Evolutionary conservation across 1,140 invertebrate species (phyloP).

Genomic region (Xylocopa sonorina): DNA sequence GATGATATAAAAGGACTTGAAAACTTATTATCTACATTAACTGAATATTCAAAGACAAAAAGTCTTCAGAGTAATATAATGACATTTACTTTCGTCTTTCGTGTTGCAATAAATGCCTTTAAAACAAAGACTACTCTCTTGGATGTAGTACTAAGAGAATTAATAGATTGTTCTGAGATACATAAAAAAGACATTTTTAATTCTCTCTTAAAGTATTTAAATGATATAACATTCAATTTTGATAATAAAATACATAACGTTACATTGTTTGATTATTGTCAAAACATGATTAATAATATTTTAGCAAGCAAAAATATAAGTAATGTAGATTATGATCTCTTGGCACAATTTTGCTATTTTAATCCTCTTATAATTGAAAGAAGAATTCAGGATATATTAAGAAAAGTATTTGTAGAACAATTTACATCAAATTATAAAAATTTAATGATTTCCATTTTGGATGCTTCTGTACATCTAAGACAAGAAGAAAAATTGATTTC

Average conservation of each 20-base stretch:
- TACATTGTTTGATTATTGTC: constrained; percentile 68
- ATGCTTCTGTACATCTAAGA: constrained; percentile 54
- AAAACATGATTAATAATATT: constrained; percentile 67
- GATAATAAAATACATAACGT: constrained; percentile 66
- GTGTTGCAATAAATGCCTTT: constrained; percentile 43
- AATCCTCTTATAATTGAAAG: constrained; percentile 76
- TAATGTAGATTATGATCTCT: constrained; percentile 62
- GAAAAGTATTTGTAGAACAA: constrained; percentile 65
- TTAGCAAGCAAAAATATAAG: constrained; percentile 52
- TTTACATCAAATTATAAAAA: constrained; percentile 51
- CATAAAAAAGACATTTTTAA: constrained; percentile 61
- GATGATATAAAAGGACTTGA: constrained; percentile 27
- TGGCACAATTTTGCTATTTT: constrained; percentile 67
- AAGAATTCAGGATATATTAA: constrained; percentile 65
- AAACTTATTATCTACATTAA: constrained; percentile 63
- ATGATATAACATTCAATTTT: constrained; percentile 69
- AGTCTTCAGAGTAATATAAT: constrained; percentile 49
- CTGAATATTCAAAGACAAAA: constrained; percentile 25
- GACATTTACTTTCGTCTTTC: constrained; percentile 61
- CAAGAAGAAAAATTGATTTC: constrained; percentile 68
- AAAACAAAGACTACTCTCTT: constrained; percentile 60
- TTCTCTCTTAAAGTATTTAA: constrained; percentile 56
- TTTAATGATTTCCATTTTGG: constrained; percentile 65
- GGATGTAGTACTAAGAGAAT: constrained; percentile 70
- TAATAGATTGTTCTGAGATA: constrained; percentile 63